Evolutionary conservation across 2,888 invertebrate species (phyloP).

Genomic region (Oithona nana): DNA sequence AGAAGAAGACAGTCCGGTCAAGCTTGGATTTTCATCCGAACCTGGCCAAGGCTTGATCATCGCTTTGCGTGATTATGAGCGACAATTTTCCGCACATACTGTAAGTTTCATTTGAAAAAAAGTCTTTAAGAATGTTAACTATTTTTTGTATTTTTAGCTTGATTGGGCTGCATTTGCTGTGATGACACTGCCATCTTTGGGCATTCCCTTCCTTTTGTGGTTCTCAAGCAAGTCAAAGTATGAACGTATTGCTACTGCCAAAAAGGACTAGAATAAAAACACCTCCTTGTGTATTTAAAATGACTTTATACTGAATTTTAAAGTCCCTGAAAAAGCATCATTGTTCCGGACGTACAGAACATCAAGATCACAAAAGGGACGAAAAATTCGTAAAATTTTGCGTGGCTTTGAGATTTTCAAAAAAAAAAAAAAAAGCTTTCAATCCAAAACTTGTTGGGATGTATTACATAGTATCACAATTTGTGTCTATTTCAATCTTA

Average conservation of each 20-base stretch:
- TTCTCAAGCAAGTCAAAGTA: conserved; percentile 86
- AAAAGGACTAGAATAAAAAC: conserved; percentile 20
- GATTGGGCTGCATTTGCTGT: conserved; percentile 94
- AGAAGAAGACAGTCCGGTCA: conserved; percentile 23
- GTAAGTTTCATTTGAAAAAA: conserved; percentile 31
- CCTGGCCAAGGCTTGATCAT: conserved; percentile 91
- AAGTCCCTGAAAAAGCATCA: no score
- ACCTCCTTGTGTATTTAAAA: no score
- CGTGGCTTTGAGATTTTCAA: no score
- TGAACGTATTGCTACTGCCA: conserved; percentile 39
- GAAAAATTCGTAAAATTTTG: no score
- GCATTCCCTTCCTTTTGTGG: conserved; percentile 85
- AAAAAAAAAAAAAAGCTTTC: no score
- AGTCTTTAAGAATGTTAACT: conserved; percentile 16
- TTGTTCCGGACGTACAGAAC: no score
- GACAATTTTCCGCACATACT: conserved; percentile 88
- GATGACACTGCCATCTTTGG: conserved; percentile 84
- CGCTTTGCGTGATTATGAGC: conserved; percentile 76
- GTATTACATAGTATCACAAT: no score
- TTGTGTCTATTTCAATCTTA: no score
- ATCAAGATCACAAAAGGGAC: no score
- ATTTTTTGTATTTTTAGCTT: conserved; percentile 39
- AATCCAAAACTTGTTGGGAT: no score
- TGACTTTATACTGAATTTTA: no score
- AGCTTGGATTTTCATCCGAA: conserved; percentile 55